Base-by-base conservation (phyloP, 2,888 invertebrate genomes). In the Gastrophysa polygoni region DNA sequence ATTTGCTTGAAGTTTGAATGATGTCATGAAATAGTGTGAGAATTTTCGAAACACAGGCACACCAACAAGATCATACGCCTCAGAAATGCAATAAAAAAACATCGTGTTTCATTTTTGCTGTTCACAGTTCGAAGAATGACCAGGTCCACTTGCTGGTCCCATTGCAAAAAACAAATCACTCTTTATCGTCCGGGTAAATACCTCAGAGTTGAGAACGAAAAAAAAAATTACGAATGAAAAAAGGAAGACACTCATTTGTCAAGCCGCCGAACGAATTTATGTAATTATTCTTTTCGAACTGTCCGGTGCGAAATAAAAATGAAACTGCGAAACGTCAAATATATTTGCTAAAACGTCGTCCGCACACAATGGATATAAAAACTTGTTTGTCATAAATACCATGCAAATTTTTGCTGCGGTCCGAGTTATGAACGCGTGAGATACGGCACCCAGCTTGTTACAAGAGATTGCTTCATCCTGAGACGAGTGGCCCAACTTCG, bases 351-450 rank as follows among this genome's bases (percentile, higher is more conserved):
- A 66, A 63, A 63, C 58, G 66, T 51, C 55, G 48, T 48, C 38
- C 49, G 18, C 52, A 34, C 61, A 64, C 66, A 64, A 67, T 61
- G 59, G 47, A 57, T 50, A 67, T 61, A 64, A 67, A 64, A 59
- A 67, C 59, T 61, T 63, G 66, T 63, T 67, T 67, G 61, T 67
- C 66, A 64, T 64, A 64, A 64, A 64, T 57, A 51, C 38, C 58
- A 64, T 64, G 64, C 48, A 34, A 58, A 64, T 61, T 61, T 61
- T 51, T 61, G 43, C 43, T 38, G 43, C 52, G 29, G 38, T 24
- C 43, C 24, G n/a, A 54, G 24, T 54, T 54, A 54, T 54, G 21
- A 20, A 54, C n/a, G 43, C 43, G 52, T 54, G 24, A 54, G 43
- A 54, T 54, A 54, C 43, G 38, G 43, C 43, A 14, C 34, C 24